These are phyloP conservation scores for Trissoscelio sp. DNA, from an alignment of 2,888 invertebrate species.

Conservation along the genomic window DNA sequence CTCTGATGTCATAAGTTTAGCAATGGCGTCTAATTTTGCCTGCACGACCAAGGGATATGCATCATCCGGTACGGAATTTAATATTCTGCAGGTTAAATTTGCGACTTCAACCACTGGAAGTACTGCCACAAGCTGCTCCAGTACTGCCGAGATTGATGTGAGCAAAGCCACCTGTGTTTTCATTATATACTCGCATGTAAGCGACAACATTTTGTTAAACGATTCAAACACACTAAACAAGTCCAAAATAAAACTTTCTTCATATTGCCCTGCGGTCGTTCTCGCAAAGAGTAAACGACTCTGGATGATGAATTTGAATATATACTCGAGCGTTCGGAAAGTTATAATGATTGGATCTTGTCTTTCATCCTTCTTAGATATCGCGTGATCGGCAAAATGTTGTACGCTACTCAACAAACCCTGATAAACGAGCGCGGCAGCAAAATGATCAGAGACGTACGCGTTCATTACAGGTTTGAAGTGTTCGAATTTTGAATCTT, in stretches of 20 bases:
- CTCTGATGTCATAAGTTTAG: slow-evolving; percentile 90
- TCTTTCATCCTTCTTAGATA: slow-evolving; percentile 90
- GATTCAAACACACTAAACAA: slow-evolving; percentile 92
- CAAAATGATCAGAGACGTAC: slow-evolving; percentile 97
- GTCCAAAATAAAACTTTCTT: slow-evolving; percentile 93
- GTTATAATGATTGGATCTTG: slow-evolving; percentile 96
- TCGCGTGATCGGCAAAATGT: slow-evolving; percentile 94
- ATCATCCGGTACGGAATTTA: slow-evolving; percentile 90
- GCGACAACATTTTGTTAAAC: slow-evolving; percentile 90
- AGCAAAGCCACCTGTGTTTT: slow-evolving; percentile 93
- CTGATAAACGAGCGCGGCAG: slow-evolving; percentile 96
- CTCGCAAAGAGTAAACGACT: slow-evolving; percentile 92
- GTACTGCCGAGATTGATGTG: slow-evolving; percentile 92
- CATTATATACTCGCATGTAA: slow-evolving; percentile 89
- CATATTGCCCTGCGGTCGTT: slow-evolving; percentile 94
- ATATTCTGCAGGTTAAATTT: slow-evolving; percentile 90
- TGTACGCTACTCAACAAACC: slow-evolving; percentile 95
- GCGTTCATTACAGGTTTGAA: slow-evolving; percentile 97
- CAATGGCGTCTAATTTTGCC: slow-evolving; percentile 92
- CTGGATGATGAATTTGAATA: slow-evolving; percentile 96
- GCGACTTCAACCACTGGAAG: slow-evolving; percentile 91
- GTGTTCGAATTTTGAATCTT: slow-evolving; percentile 96
- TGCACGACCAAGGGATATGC: slow-evolving; percentile 89
- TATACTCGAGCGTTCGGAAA: slow-evolving; percentile 94
- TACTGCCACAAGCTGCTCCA: slow-evolving; percentile 91